Evolutionary conservation across 2,113 vertebrate species (phyloP).

Genomic region (Condylura cristata): DNA sequence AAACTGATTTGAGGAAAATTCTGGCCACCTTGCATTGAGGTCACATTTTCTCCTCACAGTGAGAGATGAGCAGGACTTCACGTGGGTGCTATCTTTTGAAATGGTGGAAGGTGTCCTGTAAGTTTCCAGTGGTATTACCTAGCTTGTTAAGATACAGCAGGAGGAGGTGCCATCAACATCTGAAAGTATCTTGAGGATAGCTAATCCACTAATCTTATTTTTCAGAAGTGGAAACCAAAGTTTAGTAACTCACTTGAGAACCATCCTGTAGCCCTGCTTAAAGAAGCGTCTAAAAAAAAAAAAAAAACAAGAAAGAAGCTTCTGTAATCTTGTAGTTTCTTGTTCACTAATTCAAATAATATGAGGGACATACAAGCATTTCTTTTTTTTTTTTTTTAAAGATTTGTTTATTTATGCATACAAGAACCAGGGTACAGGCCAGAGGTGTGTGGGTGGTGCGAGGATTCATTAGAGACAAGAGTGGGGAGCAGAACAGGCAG

Average conservation of each 20-base stretch:
- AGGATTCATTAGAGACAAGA: too few species aligned
- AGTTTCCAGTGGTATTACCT: not conserved
- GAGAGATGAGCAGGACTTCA: not conserved
- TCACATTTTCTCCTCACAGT: not conserved
- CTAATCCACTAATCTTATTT: not conserved
- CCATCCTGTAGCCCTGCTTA: rapidly evolving
- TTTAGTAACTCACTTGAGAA: not conserved
- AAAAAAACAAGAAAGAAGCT: too few species aligned
- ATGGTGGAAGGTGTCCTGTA: not conserved
- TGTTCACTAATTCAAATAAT: not conserved
- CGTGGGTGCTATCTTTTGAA: too few species aligned
- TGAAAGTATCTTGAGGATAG: not conserved
- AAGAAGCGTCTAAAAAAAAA: too few species aligned
- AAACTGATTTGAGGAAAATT: not conserved
- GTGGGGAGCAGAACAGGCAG: too few species aligned
- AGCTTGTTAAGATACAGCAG: not conserved
- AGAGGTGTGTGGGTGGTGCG: too few species aligned
- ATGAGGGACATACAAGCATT: not conserved
- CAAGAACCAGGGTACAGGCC: too few species aligned
- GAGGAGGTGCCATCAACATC: not conserved
- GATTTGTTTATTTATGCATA: too few species aligned
- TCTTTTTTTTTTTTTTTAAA: too few species aligned
- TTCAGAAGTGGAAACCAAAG: not conserved
- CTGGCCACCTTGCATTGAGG: not conserved
- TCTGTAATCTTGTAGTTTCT: not conserved